Evolutionary conservation across 2,113 vertebrate species (phyloP).

Genomic region (Ploceus nigricollis): DNA sequence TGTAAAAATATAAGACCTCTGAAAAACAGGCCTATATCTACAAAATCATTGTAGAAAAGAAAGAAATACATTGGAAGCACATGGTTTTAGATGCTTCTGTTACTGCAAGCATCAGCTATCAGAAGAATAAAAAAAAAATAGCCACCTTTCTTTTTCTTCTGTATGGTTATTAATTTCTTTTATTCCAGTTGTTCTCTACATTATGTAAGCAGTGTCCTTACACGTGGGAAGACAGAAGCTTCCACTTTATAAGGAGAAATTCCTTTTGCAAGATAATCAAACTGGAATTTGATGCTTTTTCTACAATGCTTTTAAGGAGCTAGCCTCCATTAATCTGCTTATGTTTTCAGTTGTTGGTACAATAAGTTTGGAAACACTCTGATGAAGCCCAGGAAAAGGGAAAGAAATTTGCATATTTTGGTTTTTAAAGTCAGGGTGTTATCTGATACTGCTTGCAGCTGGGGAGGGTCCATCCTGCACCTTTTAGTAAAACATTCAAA

Average conservation of each 20-base stretch:
- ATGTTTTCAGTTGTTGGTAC: not conserved
- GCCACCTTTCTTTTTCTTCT: not conserved
- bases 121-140: not conserved
- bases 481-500: not conserved
- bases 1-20: not conserved
- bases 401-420: not conserved
- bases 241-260: not conserved
- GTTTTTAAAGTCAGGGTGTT: not conserved
- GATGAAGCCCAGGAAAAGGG: not conserved
- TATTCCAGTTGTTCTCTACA: not conserved
- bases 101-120: not conserved
- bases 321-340: not conserved
- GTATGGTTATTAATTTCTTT: not conserved
- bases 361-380: not conserved
- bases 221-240: not conserved
- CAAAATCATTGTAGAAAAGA: not conserved
- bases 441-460: not conserved
- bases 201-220: not conserved
- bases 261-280: not conserved
- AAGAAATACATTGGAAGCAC: not conserved
- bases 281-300: not conserved
- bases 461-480: not conserved
- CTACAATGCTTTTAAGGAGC: not conserved
- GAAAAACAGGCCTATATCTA: not conserved
- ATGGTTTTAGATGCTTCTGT: not conserved